Base-by-base conservation (phyloP, 2,113 vertebrate species). In the Alaudala cheleensis region DNA sequence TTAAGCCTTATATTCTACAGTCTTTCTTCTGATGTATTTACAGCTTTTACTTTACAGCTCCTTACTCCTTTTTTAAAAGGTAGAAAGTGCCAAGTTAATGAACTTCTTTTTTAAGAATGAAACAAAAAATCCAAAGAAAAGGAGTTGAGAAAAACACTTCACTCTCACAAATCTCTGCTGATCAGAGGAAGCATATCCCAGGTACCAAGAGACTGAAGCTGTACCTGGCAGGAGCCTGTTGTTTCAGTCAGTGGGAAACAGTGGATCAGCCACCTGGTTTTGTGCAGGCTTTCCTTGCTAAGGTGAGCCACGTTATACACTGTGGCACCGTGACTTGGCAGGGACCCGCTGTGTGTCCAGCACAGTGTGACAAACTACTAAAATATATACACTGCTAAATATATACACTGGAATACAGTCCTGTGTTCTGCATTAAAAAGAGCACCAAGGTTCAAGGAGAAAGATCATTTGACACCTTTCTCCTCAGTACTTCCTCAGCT, bases 321-420 rank as follows among this genome's bases (percentile, higher is more conserved):
- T 42, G 12, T 5, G 11, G 25, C 65, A 53, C 33, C 0, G 0
- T 20, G 44, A 61, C 29, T 71, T 13, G 3, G 44, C 60, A 71
- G 21, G 53, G 77, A 93, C 70, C 70, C 9, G 2, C 37, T 31
- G 10, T 2, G 8, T 4, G 14, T 18, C 72, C 77, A 71, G 23
- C 20, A 33, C 18, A 73, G 40, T 2, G 3, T 29, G 25, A 83
- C 54, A 78, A 44, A 53, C 56, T n/a, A 54, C n/a, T 65, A 25
- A 72, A 88, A 69, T 1, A 58, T 66, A 33, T 65, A 23, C 16
- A 17, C 12, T n/a, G 29, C 33, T 78, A 7, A 22, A 74, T 24
- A 49, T 16, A 24, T 7, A 5, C 40, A 33, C 34, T 8, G 5
- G 15, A 79, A 26, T 2, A 44, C 29, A 42, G 33, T 23, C 47